Conservation (phyloP, 2,113 vertebrate genomes). For the Genyomyrus donnyi region DNA sequence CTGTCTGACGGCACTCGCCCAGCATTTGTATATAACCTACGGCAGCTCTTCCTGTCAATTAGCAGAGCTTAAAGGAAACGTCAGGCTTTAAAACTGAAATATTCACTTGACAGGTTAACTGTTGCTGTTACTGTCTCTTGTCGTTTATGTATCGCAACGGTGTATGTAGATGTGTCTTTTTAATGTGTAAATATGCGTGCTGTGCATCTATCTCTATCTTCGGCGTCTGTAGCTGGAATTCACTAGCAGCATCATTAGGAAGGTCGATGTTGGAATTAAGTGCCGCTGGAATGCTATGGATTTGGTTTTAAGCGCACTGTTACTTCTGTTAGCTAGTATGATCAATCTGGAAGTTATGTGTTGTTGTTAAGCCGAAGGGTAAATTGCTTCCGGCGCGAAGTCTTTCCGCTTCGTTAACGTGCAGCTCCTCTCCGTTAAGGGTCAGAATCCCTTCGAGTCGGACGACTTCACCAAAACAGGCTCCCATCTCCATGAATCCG, state of each 20-base stretch:
- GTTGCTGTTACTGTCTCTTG: not conserved
- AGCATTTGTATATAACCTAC: not conserved
- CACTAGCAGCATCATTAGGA: not conserved
- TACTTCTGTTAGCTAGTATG: not conserved
- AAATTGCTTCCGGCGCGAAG: not conserved
- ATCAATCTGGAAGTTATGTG: not conserved
- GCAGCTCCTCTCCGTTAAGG: slow-evolving; percentile 51
- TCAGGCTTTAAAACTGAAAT: not conserved
- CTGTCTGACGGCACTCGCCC: not conserved
- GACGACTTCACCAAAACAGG: slow-evolving; percentile 67
- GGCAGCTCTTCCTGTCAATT: not conserved
- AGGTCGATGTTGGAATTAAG: not conserved
- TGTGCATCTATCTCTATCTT: not conserved
- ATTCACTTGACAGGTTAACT: not conserved
- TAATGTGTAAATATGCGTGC: too few relatives aligned
- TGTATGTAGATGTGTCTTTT: not conserved
- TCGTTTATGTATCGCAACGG: not conserved
- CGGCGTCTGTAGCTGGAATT: not conserved
- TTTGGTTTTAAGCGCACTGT: not conserved
- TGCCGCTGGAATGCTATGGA: not conserved
- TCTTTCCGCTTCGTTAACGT: not conserved
- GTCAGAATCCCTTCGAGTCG: slow-evolving; percentile 86
- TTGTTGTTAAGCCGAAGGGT: not conserved
- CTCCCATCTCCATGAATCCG: slow-evolving; percentile 64
- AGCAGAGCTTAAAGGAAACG: not conserved